phyloP scores from a whole-genome alignment of 2,113 vertebrate genomes.

The Rhinoptilus africanus region DNA sequence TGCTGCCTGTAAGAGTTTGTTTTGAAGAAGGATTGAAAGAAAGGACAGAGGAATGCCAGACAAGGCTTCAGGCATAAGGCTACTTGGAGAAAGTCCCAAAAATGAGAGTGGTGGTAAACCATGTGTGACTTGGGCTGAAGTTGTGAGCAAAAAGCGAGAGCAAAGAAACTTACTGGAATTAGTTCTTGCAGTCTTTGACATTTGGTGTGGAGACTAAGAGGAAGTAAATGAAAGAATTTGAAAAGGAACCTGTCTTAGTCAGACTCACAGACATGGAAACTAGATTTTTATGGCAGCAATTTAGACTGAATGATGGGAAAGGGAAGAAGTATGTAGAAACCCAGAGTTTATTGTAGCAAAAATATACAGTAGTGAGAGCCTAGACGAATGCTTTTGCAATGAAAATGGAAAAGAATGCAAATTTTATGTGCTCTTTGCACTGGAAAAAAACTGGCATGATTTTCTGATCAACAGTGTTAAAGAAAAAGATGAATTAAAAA shows the following conservation, averaged over 20 bases:
- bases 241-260: constrained; percentile 11
- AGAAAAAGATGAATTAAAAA: neutral
- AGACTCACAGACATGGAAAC: neutral
- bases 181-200: neutral
- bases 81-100: constrained; percentile 37
- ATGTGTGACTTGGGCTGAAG: constrained; percentile 41
- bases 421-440: neutral
- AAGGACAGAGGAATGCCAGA: constrained; percentile 24
- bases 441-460: neutral
- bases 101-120: constrained; percentile 50
- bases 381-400: neutral
- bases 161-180: neutral
- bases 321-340: neutral
- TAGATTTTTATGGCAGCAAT: neutral
- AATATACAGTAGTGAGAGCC: neutral
- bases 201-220: constrained; percentile 23
- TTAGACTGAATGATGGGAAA: neutral
- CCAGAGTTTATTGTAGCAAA: neutral
- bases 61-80: constrained; percentile 28
- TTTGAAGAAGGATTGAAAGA: constrained; percentile 44
- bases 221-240: constrained; percentile 25
- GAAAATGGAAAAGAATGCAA: neutral
- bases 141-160: constrained; percentile 5
- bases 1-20: constrained; percentile 44
- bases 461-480: neutral